Evolutionary conservation across 2,797 vertebrate species (phyloP), one percentile per base, ranked within the genome.

Genomic region (Phoxinus dragarum): DNA sequence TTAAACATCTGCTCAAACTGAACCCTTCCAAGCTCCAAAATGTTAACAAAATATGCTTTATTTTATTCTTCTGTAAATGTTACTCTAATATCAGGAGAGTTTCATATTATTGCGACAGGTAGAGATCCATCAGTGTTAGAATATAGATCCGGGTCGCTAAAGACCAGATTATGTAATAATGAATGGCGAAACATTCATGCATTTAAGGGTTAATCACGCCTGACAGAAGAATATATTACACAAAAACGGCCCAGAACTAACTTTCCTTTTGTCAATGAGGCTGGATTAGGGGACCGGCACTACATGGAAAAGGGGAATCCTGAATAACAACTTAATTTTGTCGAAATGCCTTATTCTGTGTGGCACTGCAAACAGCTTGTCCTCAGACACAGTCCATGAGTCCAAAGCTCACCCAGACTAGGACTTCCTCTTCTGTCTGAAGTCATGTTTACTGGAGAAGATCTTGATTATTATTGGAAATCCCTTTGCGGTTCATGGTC

Each of bases 371-470:
- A 54, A 36, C 54, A n/a, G 21, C 56, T 59, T 59, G 56, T 12
- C 56, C 23, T 23, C 3, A 61, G 59, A 61, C 74, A 38, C 68
- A 42, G 68, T 71, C 10, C 40, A 44, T 11, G 36, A 69, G 38
- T 38, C 67, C 36, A 69, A 40, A 10, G 36, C 67, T 38, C 23
- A 40, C 11, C 23, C 36, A 27, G 16, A 59, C 34, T 40, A 23
- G 74, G 74, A 56, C 34, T 77, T 77, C 74, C 42, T 52, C 19
- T 47, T 66, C 31, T 83, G 40, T 83, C 59, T 67, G 12, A 19
- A 66, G 52, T 61, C 40, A 67, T 64, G 78, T 75, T 83, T 67
- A 27, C 21, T 14, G 1, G 72, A 71, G 21, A 52, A 83, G 44
- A 21, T 44, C 47, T 84, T 42, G 61, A 42, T 54, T 54, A 75